These are phyloP conservation scores for Crotophaga sulcirostris DNA, from an alignment of 2,113 vertebrate genomes.

Conservation along the genomic window DNA sequence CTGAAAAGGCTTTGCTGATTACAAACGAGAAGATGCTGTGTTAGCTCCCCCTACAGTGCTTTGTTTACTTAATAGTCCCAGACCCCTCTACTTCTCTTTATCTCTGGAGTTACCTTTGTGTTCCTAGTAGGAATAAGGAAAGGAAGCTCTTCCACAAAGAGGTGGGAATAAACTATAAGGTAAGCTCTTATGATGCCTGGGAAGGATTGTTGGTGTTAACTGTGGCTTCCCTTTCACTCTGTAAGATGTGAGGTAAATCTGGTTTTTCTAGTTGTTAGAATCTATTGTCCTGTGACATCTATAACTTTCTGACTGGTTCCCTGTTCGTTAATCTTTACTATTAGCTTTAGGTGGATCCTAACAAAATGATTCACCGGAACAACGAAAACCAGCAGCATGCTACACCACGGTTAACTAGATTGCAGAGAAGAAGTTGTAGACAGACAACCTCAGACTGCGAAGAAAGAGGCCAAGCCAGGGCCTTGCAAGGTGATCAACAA, in stretches of 20 bases:
- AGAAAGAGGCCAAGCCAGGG: background rate
- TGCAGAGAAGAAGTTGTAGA: background rate
- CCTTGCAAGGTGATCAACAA: background rate
- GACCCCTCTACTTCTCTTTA: accelerated
- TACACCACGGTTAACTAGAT: background rate
- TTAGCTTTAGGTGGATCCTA: background rate
- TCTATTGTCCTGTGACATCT: accelerated
- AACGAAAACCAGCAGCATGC: background rate
- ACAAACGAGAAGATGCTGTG: conserved; percentile 20
- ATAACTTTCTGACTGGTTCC: background rate
- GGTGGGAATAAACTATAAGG: accelerated
- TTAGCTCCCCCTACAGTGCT: background rate
- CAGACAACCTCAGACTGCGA: background rate
- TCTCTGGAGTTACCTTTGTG: background rate
- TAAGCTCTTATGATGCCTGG: accelerated
- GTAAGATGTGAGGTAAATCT: background rate
- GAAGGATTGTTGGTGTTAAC: background rate
- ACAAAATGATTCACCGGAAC: background rate
- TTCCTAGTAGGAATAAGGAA: accelerated
- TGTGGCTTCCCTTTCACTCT: background rate
- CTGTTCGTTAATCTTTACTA: background rate
- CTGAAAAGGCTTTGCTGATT: background rate
- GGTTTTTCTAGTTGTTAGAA: background rate
- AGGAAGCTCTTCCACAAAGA: accelerated
- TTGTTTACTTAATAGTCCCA: background rate